Conservation (phyloP, 1,140 invertebrate genomes). For the Drosophila funebris region DNA sequence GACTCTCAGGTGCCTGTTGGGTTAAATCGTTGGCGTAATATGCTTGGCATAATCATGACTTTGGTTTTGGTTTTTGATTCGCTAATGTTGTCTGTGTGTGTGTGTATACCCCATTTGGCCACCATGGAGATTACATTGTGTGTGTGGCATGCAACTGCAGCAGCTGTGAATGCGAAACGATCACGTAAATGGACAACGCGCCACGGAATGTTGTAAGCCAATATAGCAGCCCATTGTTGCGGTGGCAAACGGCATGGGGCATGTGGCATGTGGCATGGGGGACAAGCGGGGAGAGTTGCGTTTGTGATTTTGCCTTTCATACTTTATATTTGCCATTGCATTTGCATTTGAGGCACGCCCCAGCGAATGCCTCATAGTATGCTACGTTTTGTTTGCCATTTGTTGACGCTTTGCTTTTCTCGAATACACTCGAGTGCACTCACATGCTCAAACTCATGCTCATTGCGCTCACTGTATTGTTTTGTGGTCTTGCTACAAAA, state of each 20-base stretch:
- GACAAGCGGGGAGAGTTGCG: too few species aligned
- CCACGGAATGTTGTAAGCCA: slow-evolving; percentile 64
- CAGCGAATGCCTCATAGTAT: slow-evolving; percentile 47
- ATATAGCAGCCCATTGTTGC: slow-evolving; percentile 34
- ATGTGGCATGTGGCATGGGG: too few species aligned
- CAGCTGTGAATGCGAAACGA: slow-evolving; percentile 52
- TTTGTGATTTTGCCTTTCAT: slow-evolving; percentile 18
- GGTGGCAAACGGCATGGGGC: too few species aligned
- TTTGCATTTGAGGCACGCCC: slow-evolving; percentile 73
- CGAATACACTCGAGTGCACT: slow-evolving; percentile 38
- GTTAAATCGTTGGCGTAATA: slow-evolving; percentile 15
- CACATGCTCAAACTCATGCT: slow-evolving; percentile 1
- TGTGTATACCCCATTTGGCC: not conserved
- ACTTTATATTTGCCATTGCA: slow-evolving; percentile 24
- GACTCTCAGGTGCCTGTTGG: not conserved
- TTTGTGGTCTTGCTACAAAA: not conserved
- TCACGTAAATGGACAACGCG: slow-evolving; percentile 64
- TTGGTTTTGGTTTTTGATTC: slow-evolving; percentile 1
- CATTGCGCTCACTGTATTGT: not conserved
- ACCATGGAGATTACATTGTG: slow-evolving; percentile 51
- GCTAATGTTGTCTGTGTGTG: not conserved
- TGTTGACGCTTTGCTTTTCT: slow-evolving; percentile 58
- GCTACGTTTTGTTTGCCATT: slow-evolving; percentile 76
- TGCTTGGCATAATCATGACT: slow-evolving; percentile 31
- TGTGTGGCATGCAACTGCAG: slow-evolving; percentile 36